These are phyloP conservation scores for Strix aluco DNA, from an alignment of 2,113 vertebrate species.

Conservation along the genomic window DNA sequence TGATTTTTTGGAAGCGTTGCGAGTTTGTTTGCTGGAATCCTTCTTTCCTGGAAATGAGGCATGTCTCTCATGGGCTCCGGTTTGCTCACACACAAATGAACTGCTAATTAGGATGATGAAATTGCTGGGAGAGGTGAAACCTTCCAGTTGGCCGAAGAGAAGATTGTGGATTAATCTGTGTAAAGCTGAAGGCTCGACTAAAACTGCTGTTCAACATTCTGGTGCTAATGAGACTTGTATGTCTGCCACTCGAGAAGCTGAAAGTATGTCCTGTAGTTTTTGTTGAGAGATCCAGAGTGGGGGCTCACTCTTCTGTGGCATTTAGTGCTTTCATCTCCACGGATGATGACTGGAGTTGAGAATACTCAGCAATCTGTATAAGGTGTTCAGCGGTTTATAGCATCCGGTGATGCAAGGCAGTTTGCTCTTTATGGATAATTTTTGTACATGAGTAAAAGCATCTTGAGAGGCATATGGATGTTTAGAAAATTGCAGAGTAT, in stretches of 20 bases:
- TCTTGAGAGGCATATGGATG: constrained; percentile 47
- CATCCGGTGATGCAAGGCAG: neutral
- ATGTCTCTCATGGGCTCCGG: constrained; percentile 20
- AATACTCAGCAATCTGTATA: neutral
- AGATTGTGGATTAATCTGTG: constrained; percentile 55
- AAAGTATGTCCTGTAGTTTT: constrained; percentile 22
- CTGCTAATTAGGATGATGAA: constrained; percentile 63
- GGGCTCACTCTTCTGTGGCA: neutral
- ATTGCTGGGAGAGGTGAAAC: constrained; percentile 62
- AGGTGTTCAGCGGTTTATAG: neutral
- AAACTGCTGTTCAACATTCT: constrained; percentile 64
- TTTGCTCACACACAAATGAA: constrained; percentile 27
- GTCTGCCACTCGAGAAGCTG: constrained; percentile 34
- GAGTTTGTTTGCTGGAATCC: constrained; percentile 50
- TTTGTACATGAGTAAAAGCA: constrained; percentile 23
- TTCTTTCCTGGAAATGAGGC: constrained; percentile 48
- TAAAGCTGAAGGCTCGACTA: constrained; percentile 26
- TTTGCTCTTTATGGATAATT: constrained; percentile 3
- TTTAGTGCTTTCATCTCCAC: neutral
- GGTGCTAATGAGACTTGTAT: constrained; percentile 59
- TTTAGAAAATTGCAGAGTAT: constrained; percentile 22
- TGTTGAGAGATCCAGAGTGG: neutral
- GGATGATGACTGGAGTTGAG: neutral
- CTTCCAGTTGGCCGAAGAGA: constrained; percentile 48
- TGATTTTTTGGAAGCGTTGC: neutral